Conservation (phyloP, 2,113 vertebrate genomes). For the Euleptes europaea region DNA sequence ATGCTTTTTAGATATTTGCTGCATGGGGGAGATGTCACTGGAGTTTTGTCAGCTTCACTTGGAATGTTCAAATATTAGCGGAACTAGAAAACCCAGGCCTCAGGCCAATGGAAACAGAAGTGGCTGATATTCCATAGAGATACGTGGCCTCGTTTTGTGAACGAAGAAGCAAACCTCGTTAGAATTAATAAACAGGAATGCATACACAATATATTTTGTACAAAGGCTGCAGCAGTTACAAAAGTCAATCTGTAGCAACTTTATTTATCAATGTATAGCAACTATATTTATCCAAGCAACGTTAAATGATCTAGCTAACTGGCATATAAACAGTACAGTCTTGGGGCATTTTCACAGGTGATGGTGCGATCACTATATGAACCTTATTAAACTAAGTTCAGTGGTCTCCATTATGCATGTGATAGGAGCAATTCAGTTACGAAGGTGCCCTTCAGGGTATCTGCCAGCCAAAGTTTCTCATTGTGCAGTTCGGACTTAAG, state of each 20-base stretch:
- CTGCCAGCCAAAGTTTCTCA: neutral
- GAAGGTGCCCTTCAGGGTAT: neutral
- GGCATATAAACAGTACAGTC: neutral
- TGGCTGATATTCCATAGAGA: neutral
- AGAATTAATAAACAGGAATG: neutral
- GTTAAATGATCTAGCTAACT: neutral
- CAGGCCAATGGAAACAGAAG: neutral
- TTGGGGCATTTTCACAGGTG: neutral
- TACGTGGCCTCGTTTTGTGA: neutral
- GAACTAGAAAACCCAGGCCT: constrained; percentile 30
- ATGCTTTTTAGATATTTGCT: neutral
- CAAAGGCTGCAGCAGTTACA: neutral
- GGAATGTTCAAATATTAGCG: constrained; percentile 37
- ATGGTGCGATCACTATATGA: neutral
- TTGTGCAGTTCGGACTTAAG: neutral
- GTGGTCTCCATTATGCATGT: neutral
- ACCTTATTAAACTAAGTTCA: neutral
- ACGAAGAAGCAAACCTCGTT: neutral
- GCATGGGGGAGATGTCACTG: constrained; percentile 5
- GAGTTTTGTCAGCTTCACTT: neutral
- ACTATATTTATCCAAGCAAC: neutral
- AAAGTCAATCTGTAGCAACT: neutral
- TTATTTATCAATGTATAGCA: too few relatives aligned
- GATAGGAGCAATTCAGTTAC: neutral
- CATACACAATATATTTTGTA: neutral